Evolutionary conservation across 2,113 vertebrate genomes (phyloP), one percentile per base, ranked within the genome.

Genomic region (Rhipidura dahli): DNA sequence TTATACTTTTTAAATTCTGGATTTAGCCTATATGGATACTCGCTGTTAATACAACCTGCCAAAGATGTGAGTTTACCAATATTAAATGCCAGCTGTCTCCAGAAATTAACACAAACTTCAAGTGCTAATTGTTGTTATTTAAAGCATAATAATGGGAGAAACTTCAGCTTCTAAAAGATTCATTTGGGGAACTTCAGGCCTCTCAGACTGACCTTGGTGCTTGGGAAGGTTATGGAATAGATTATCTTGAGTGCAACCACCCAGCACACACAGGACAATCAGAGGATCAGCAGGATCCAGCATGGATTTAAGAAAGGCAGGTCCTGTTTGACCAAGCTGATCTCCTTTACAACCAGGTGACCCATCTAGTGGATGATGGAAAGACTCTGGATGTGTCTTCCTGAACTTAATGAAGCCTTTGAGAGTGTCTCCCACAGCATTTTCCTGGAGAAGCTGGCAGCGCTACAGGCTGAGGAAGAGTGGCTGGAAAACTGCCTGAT

Each of bases 221-320:
- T 27, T 0, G 0, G 44, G 22, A 72, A 65, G 18, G 31, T 42
- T 37, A 59, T 23, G 23, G 68, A 65, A 50, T 27, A 51, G 8
- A 57, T 33, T 13, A 50, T 37, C 42, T 28, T 9, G 33, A 50
- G 35, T 33, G 57, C 0, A 0, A 57, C 23, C 50, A 73, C 33
- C 33, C 0, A 0, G 37, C 8, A 28, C 14, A 23, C 16, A 39
- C 28, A 24, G 44, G 44, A n/a, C 68, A 59, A 24, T 27, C 31
- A 73, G 51, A 17, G 9, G 33, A 51, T 20, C 28, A 73, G 10
- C 44, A 83, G 31, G 20, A 51, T 42, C 37, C 51, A 73, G 22
- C 59, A 50, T 4, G 10, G 37, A 40, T 71, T 56, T 79, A 79
- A 40, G 26, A 88, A 71, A 56, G 42, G 14, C 21, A 79, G 33